Conservation (phyloP, 2,888 invertebrate genomes). For the Oligia fasciuncula region DNA sequence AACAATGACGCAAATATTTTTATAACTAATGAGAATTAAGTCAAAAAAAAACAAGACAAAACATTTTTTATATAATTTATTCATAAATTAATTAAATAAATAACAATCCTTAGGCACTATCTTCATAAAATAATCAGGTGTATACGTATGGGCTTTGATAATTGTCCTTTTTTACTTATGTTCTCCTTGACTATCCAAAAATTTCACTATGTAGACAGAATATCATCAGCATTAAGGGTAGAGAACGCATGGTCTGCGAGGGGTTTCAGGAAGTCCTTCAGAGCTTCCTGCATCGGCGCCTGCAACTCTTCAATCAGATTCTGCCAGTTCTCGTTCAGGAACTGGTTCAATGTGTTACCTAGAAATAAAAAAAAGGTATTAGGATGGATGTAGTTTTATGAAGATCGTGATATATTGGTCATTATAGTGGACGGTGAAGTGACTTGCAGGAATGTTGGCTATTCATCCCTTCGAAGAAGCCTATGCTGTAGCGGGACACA, state of each 20-base stretch:
- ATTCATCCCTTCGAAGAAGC: background rate
- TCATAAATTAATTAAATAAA: conserved; percentile 34
- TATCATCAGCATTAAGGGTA: conserved; percentile 83
- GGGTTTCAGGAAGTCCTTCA: conserved; percentile 83
- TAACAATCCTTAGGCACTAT: background rate
- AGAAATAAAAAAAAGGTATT: conserved; percentile 16
- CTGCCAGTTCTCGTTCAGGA: conserved; percentile 95
- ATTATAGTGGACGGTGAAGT: background rate
- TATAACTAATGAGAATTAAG: background rate
- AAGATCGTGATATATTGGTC: too few species aligned
- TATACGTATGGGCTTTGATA: too few species aligned
- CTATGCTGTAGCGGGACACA: background rate
- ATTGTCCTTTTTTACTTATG: too few species aligned
- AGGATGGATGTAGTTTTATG: background rate
- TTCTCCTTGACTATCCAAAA: background rate
- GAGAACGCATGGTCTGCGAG: conserved; percentile 84
- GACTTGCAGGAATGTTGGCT: background rate
- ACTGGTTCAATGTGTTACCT: conserved; percentile 93
- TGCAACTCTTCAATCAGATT: conserved; percentile 92
- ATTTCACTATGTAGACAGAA: conserved; percentile 68
- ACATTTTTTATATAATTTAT: conserved; percentile 21
- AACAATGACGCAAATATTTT: too few species aligned
- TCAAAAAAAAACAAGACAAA: background rate
- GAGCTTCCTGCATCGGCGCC: conserved; percentile 91
- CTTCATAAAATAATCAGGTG: background rate